phyloP scores from a whole-genome alignment of 2,113 vertebrate genomes.

The Corythaeola cristata region DNA sequence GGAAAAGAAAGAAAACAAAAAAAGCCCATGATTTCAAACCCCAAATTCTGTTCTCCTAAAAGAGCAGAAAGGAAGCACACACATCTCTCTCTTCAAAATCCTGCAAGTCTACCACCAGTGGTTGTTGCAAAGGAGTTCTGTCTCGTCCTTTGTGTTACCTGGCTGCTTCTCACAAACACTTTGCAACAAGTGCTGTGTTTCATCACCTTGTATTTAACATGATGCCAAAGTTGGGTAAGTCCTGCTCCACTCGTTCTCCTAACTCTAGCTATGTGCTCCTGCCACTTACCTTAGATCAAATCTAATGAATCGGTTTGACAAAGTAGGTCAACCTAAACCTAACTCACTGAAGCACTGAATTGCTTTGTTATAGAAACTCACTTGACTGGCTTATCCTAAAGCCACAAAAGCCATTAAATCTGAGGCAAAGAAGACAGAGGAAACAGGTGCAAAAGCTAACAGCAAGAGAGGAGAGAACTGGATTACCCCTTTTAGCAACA shows the following conservation, averaged over 20 bases:
- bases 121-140: neutral
- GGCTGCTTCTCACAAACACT: neutral
- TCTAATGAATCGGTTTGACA: neutral
- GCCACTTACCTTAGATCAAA: neutral
- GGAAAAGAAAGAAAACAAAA: neutral
- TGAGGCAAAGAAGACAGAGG: neutral
- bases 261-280: neutral
- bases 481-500: neutral
- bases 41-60: neutral
- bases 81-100: neutral
- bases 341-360: neutral
- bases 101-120: neutral
- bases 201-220: neutral
- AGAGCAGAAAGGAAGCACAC: neutral
- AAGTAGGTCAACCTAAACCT: neutral
- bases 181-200: neutral
- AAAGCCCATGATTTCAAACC: neutral
- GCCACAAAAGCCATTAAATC: neutral
- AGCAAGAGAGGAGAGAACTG: neutral
- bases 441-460: neutral
- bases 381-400: neutral
- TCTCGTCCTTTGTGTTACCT: neutral
- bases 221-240: neutral
- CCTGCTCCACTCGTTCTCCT: neutral
- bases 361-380: neutral